Base-by-base conservation (phyloP, 2,113 vertebrate species). In the Thamnophis sirtalis region DNA sequence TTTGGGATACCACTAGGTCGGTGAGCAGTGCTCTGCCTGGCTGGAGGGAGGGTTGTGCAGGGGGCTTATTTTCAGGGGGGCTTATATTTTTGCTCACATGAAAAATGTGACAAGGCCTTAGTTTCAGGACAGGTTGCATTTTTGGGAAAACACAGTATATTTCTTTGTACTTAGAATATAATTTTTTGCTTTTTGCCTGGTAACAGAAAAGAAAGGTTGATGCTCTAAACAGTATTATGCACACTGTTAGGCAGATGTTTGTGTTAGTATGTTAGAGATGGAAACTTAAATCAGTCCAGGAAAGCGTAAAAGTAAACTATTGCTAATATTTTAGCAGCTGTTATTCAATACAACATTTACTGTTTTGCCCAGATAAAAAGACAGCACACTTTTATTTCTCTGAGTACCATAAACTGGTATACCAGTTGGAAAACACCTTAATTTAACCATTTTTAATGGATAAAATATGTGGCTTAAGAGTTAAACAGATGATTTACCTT, bases 371-470 rank as follows among this genome's bases (percentile, higher is more conserved):
- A 49, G 51, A 55, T 86, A 43, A 80, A 9, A 13, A 9, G 33
- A 15, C 8, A 43, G 21, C 26, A 58, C 56, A 86, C 17, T 88
- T 86, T 92, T 86, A 26, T 86, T 91, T 94, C 90, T 48, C 38
- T 91, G 13, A 17, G 51, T 49, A 91, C 68, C 10, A 68, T 93
- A 56, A 0, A 0, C 11, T 19, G 3, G 58, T 89, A 95, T 92
- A 94, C 94, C 94, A 94, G 89, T 94, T 21, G 4, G 85, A 93
- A 63, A 0, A 63, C 88, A 95, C 63, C 90, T 94, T 63, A 94
- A 94, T 95, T 94, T 93, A 92, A 92, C 92, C 88, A 92, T 68
- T 94, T 95, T 89, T 92, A 80, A 87, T 73, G 80, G 21, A 89
- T 91, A 88, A 94, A 94, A 94, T 63, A 60, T 56, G 48, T 91